phyloP scores from a whole-genome alignment of 1,140 invertebrate species.

The Lasioglossum albipes region DNA sequence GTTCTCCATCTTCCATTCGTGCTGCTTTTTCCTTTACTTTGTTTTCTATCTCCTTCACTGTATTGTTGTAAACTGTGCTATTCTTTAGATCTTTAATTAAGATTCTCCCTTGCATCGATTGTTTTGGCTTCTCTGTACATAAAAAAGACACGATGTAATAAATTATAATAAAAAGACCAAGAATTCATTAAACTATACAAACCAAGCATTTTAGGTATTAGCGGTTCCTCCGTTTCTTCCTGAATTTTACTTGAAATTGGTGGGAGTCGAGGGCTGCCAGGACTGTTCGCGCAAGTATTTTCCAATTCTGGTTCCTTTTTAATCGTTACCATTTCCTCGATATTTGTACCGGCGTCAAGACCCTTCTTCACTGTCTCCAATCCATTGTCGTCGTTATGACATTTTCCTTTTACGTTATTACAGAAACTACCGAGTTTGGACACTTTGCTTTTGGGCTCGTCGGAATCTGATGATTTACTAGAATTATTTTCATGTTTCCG shows the following conservation, averaged over 20 bases:
- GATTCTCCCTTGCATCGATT: constrained; percentile 75
- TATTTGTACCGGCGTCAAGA: constrained; percentile 19
- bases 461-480: constrained; percentile 71
- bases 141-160: constrained; percentile 27
- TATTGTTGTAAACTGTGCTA: constrained; percentile 84
- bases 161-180: too few relatives aligned
- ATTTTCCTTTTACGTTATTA: constrained; percentile 41
- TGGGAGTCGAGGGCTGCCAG: constrained; percentile 63
- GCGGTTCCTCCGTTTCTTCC: constrained; percentile 71
- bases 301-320: constrained; percentile 47
- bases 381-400: constrained; percentile 55
- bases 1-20: constrained; percentile 84
- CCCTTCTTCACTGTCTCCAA: constrained; percentile 6
- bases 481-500: constrained; percentile 78
- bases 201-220: constrained; percentile 78
- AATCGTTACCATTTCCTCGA: constrained; percentile 29
- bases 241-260: constrained; percentile 67
- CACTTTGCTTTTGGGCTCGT: constrained; percentile 63
- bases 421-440: constrained; percentile 16
- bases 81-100: constrained; percentile 85
- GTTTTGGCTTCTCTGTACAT: constrained; percentile 74
- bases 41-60: constrained; percentile 84
- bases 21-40: constrained; percentile 83
- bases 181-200: constrained; percentile 52
- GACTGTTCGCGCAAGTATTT: constrained; percentile 34